phyloP scores from a whole-genome alignment of 2,888 invertebrate species.

The Geotrupes spiniger region DNA sequence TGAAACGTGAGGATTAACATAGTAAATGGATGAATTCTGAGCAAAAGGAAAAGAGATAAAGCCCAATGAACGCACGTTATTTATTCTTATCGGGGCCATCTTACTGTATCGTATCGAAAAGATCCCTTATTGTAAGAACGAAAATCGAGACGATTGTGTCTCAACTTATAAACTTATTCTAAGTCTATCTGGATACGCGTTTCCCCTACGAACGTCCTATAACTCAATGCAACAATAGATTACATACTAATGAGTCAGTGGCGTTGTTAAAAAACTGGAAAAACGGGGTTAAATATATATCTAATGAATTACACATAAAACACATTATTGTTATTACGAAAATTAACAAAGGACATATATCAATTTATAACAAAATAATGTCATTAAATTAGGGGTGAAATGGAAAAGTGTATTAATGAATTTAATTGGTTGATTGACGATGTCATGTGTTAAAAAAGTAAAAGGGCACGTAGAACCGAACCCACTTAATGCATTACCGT shows the following conservation, averaged over 20 bases:
- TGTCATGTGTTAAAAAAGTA: slow-evolving; percentile 1
- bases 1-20: slow-evolving; percentile 49
- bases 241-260: too few species aligned
- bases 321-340: too few species aligned
- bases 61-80: slow-evolving; percentile 45
- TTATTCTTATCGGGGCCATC: slow-evolving; percentile 48
- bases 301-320: too few species aligned
- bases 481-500: slow-evolving; percentile 21
- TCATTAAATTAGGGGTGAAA: not conserved
- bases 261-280: too few species aligned
- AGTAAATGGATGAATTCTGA: slow-evolving; percentile 47
- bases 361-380: too few species aligned
- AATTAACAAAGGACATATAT: too few species aligned
- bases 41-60: slow-evolving; percentile 44
- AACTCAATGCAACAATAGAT: too few species aligned
- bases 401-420: slow-evolving; percentile 1
- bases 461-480: not conserved
- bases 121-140: slow-evolving; percentile 40
- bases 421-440: slow-evolving; percentile 6
- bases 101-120: slow-evolving; percentile 43
- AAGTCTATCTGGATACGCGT: too few species aligned
- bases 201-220: too few species aligned
- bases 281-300: too few species aligned
- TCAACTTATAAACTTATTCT: slow-evolving; percentile 36
- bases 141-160: slow-evolving; percentile 38